Conservation (phyloP, 2,888 invertebrate species). For the Trachelus iudaicus region DNA sequence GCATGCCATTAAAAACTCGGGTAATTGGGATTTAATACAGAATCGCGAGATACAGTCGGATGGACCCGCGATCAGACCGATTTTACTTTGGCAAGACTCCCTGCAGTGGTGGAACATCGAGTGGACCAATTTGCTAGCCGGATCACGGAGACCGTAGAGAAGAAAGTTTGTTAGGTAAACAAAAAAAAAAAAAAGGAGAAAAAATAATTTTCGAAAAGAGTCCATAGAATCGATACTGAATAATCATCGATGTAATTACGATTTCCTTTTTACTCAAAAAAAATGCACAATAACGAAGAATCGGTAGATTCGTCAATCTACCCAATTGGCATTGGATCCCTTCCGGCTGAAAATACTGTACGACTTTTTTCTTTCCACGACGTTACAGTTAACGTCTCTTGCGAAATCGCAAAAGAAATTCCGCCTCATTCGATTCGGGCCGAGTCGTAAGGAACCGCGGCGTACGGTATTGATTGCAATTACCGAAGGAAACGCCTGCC, state of each 20-base stretch:
- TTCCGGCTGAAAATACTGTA: not conserved
- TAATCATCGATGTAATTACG: not conserved
- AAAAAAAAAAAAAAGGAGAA: not conserved
- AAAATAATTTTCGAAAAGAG: not conserved
- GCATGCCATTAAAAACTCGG: not conserved
- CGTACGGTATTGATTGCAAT: constrained; percentile 44
- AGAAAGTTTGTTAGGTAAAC: not conserved
- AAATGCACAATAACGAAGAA: not conserved
- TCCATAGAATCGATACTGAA: not conserved
- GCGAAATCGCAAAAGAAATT: no score
- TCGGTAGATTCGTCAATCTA: not conserved
- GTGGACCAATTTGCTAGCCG: not conserved
- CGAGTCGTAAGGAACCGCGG: not conserved
- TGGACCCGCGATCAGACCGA: not conserved
- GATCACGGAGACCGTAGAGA: not conserved
- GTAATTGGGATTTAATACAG: not conserved
- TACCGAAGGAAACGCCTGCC: constrained; percentile 27
- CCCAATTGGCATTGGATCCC: not conserved
- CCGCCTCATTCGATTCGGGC: not conserved
- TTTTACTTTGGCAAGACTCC: not conserved
- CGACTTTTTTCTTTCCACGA: not conserved
- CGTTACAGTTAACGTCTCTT: not conserved
- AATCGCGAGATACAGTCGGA: not conserved
- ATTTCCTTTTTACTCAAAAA: not conserved
- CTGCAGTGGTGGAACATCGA: not conserved